Evolutionary conservation across 2,888 invertebrate species (phyloP), one percentile per base, ranked within the genome.

Genomic region (Polyploca ridens): DNA sequence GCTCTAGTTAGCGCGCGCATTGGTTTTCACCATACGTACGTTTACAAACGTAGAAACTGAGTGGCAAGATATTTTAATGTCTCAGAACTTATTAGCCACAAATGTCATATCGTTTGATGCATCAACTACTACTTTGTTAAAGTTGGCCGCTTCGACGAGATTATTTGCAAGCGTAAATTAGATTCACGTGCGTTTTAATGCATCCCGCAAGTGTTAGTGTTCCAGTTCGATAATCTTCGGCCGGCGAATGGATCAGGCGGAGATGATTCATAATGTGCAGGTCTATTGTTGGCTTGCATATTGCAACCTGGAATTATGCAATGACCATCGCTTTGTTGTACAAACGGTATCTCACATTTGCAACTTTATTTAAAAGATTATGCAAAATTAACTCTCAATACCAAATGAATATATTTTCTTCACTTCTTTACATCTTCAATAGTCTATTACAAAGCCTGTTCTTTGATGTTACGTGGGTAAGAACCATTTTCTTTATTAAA

Each of bases 161-260:
- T 88, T 88, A 91, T 90, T 90, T 87, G 84, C 82, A 83, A 74
- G 87, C 84, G 93, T 90, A 93, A 94, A 94, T 93, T 93, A 92
- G 91, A 80, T 89, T 91, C 93, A 91, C 93, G 91, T 94, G 93
- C 87, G 85, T 93, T 92, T 91, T 93, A 94, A 93, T 94, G 93
- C 90, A 90, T 87, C 84, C 86, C 80, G 89, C 86, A 85, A 90
- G 88, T 89, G 90, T 89, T 90, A 88, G 91, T 88, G 93, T 81
- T 93, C 93, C 86, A 93, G 88, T 92, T 93, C 87, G 93, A 93
- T 94, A 93, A 93, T 94, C 93, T 93, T 91, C 86, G 86, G 80
- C 84, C 81, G 83, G 88, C 83, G 88, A 85, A 86, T 85, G 90
- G 91, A 93, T 93, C 92, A 89, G 88, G 82, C 78, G 74, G 77